phyloP scores from a whole-genome alignment of 2,797 vertebrate genomes.

The Chanos chanos region DNA sequence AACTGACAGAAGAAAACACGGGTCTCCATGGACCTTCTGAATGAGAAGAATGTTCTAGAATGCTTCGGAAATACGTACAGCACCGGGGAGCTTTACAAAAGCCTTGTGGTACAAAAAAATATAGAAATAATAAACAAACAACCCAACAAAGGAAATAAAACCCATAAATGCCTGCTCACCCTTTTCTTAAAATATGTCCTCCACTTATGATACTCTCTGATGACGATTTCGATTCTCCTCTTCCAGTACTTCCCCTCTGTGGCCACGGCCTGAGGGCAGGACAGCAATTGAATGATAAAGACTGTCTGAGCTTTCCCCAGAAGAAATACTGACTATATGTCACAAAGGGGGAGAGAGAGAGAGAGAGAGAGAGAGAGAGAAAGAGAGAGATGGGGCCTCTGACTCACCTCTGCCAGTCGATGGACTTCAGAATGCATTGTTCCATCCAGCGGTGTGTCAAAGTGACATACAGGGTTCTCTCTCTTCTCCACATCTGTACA shows the following conservation, averaged over 20 bases:
- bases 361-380: neutral
- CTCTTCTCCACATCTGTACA: conserved; percentile 88
- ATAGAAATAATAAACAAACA: too few relatives aligned
- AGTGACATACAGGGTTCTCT: conserved; percentile 94
- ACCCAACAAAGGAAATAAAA: neutral
- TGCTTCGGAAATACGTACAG: too few relatives aligned
- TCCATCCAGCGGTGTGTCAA: conserved; percentile 92
- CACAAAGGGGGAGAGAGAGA: conserved; percentile 14
- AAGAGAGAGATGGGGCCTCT: neutral
- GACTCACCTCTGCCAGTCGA: conserved; percentile 82
- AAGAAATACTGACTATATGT: conserved; percentile 6
- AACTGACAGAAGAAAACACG: too few relatives aligned
- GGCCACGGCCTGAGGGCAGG: conserved; percentile 74
- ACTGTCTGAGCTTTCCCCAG: neutral
- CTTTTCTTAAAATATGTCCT: conserved; percentile 99
- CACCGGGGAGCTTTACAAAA: too few relatives aligned
- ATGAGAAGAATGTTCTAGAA: too few relatives aligned
- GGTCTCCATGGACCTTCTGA: too few relatives aligned
- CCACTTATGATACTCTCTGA: conserved; percentile 98
- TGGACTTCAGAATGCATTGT: conserved; percentile 83
- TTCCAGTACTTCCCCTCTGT: conserved; percentile 94
- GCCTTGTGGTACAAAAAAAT: too few relatives aligned
- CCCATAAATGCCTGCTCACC: conserved; percentile 59
- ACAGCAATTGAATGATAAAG: neutral
- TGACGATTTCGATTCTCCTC: conserved; percentile 92